Evolutionary conservation across 2,888 invertebrate species (phyloP).

Genomic region (Caenorhabditis parvicauda): DNA sequence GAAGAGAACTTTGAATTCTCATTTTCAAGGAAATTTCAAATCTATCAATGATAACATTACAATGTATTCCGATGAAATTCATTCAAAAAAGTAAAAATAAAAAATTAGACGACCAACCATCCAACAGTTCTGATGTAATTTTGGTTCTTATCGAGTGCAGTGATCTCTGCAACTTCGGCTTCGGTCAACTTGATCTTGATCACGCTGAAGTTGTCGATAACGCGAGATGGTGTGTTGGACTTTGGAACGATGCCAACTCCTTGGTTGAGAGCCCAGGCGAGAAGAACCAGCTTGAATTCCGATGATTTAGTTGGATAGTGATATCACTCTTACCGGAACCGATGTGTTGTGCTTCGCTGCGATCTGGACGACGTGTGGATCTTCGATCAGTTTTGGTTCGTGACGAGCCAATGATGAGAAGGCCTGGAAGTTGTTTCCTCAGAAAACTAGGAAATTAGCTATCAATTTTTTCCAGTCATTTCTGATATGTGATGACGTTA

Average conservation of each 20-base stretch:
- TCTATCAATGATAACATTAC: too few species aligned
- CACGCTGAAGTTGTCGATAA: conserved; percentile 50
- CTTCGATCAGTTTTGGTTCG: conserved; percentile 67
- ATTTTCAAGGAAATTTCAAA: too few species aligned
- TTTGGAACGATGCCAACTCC: conserved; percentile 67
- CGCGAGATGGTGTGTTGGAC: conserved; percentile 50
- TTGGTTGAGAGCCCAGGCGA: conserved; percentile 77
- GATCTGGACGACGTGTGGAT: conserved; percentile 70
- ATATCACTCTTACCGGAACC: conserved; percentile 28
- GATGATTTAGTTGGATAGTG: background rate
- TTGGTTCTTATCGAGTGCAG: conserved; percentile 36
- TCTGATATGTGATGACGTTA: too few species aligned
- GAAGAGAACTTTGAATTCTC: too few species aligned
- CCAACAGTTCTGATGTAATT: conserved; percentile 53
- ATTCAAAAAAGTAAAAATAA: too few species aligned
- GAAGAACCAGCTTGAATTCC: conserved; percentile 63
- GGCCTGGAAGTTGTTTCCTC: conserved; percentile 63
- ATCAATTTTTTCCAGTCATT: too few species aligned
- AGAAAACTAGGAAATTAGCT: too few species aligned
- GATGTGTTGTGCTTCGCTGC: conserved; percentile 68
- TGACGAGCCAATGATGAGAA: conserved; percentile 65
- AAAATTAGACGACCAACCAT: conserved; percentile 45
- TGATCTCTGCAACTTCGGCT: conserved; percentile 44
- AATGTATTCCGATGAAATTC: too few species aligned
- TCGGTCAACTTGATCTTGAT: conserved; percentile 20